Base-by-base conservation (phyloP, 2,113 vertebrate species). In the Oryzias javanicus region DNA sequence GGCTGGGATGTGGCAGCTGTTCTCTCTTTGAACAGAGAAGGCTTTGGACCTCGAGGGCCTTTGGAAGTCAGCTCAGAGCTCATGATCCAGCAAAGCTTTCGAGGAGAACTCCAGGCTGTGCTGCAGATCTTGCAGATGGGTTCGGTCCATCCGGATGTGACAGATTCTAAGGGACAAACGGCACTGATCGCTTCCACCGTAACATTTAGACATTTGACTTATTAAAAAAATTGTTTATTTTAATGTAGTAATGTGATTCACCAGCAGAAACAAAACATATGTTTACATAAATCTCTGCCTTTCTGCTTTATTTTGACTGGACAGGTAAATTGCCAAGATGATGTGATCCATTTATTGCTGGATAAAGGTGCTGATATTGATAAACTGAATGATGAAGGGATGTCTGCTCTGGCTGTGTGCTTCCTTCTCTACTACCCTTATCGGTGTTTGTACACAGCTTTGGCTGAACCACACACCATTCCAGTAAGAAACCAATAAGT, bases 351-450 rank as follows among this genome's bases (percentile, higher is more conserved):
- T 50, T 84, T 93, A 41, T 90, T 98, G 68, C 82, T 98, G 72
- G 91, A 96, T 78, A 78, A 50, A 1, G 94, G 95, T 25, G 93
- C 88, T 0, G 88, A 94, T 1, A 91, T 97, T 68, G 93, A 95
- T 83, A 92, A 92, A 80, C 8, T 86, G 70, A 92, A 89, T 0
- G 76, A 85, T 1, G 92, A 96, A 63, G 93, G 92, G 59, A 82
- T 95, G 76, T 92, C 93, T 0, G 85, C 93, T 0, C 87, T 97
- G 54, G 86, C 87, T 50, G 90, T 92, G 55, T 92, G 93, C 63
- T 72, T 90, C 48, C 79, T 94, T 15, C 89, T 94, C n/a, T 92
- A 91, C 76, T 97, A 95, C 69, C 92, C 93, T 0, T 58, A 82
- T 40, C 52, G 63, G 8, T 82, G 78, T 64, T 90, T 95, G 58